Evolutionary conservation across 23 tunicate species (phyloP).

Genomic region (Corella eumyota): DNA sequence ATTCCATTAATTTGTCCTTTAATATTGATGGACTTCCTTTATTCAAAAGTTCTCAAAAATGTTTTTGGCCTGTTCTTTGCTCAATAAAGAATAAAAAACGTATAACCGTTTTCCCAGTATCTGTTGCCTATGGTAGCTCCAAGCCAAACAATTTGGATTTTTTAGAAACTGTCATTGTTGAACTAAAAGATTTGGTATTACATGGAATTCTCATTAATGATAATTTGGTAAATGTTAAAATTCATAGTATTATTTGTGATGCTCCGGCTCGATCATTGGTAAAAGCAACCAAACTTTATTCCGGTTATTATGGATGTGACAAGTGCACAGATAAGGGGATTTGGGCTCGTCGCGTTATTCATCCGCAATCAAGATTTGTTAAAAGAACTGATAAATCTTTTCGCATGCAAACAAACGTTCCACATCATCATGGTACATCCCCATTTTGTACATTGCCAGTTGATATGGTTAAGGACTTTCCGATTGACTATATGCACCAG

Average conservation of each 20-base stretch:
- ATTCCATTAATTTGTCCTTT: background rate
- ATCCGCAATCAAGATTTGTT: slow-evolving; percentile 1
- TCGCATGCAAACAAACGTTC: slow-evolving; percentile 3
- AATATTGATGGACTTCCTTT: slow-evolving; percentile 43
- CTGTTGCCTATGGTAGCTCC: background rate
- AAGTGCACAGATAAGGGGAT: slow-evolving; percentile 28
- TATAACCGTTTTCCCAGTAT: slow-evolving; percentile 5
- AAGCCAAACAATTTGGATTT: slow-evolving; percentile 18
- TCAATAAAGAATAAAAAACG: background rate
- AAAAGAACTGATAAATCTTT: slow-evolving; percentile 21
- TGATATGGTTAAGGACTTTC: slow-evolving; percentile 17
- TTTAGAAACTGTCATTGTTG: slow-evolving; percentile 6
- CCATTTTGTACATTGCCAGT: slow-evolving; percentile 18
- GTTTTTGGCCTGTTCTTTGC: slow-evolving; percentile 39
- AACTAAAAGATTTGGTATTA: slow-evolving; percentile 13
- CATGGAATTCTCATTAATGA: slow-evolving; percentile 9
- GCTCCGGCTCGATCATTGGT: too few species aligned
- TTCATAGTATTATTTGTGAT: slow-evolving; percentile 26
- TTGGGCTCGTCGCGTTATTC: slow-evolving; percentile 16
- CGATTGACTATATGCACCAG: slow-evolving; percentile 37
- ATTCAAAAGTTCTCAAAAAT: slow-evolving; percentile 14
- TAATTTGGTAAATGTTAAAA: background rate
- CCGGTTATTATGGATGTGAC: slow-evolving; percentile 42
- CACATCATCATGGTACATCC: slow-evolving; percentile 16
- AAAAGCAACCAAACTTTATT: too few species aligned